Evolutionary conservation across 1,140 invertebrate genomes (phyloP).

Genomic region (Oppia nitens): DNA sequence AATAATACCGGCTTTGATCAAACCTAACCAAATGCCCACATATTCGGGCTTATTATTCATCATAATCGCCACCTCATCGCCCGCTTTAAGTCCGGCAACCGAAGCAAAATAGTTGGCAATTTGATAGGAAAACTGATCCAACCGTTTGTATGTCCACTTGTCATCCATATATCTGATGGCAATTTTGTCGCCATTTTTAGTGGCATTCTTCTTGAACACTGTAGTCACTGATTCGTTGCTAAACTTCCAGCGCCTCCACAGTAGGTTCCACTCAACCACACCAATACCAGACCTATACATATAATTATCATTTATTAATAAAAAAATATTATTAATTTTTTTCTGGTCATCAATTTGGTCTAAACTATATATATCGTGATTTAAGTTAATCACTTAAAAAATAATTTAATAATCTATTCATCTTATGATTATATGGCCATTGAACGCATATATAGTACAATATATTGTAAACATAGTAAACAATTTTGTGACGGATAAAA

Average conservation of each 20-base stretch:
- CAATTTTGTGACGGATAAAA: no score
- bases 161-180: conserved; percentile 54
- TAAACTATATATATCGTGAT: no score
- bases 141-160: conserved; percentile 54
- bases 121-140: conserved; percentile 54
- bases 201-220: conserved; percentile 40
- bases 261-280: no score
- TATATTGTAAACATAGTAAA: no score
- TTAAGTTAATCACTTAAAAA: no score
- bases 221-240: conserved; percentile 37
- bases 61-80: conserved; percentile 62
- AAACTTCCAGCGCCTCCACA: not conserved
- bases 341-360: no score
- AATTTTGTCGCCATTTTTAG: not conserved
- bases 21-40: conserved; percentile 66
- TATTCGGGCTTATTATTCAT: conserved; percentile 69
- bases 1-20: conserved; percentile 30
- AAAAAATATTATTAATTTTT: no score
- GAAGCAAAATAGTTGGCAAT: conserved; percentile 60
- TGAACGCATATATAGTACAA: no score
- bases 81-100: conserved; percentile 42
- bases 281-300: no score
- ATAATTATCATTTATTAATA: no score
- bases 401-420: no score
- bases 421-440: no score